Base-by-base conservation (phyloP, 1,140 invertebrate genomes). In the Drosophila eugracilis region DNA sequence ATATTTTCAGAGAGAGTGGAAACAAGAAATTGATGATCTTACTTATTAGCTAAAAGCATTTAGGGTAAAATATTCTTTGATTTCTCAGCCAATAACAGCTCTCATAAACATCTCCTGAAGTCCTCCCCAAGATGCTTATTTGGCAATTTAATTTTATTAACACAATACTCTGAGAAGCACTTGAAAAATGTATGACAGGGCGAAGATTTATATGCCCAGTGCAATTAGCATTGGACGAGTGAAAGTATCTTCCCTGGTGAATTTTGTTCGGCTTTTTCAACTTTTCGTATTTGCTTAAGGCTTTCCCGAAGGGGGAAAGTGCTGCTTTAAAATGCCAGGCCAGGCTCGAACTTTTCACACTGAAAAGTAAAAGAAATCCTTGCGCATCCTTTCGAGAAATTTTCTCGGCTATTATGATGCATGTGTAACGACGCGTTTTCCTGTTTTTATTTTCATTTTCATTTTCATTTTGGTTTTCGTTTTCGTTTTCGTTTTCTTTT, bases 341-440 rank as follows among this genome's bases (percentile, higher is more conserved):
- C 2, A 3, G 34, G 10, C 39, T 44, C 59, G 63, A 73, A 47
- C 15, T 72, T 72, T 58, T 42, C 28, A 21, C 39, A 53, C 55
- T 36, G 45, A 67, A 78, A 78, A n/a, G n/a, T n/a, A n/a, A n/a
- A n/a, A n/a, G n/a, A n/a, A n/a, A 76, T 73, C 67, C 57, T 72
- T 17, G 67, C 57, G 48, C 67, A 74, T 74, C 72, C 60, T 74
- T 75, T 66, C 15, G 17, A 53, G 37, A 34, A 44, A n/a, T 34
- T 60, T 37, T 69, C n/a, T 59, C 34, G 34, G 37, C 66, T 58
- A 78, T 78, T 77, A 66, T 72, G 50, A 65, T 58, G 65, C 66
- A 72, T 77, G 53, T 77, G 53, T 50, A 48, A 26, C 59, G 41
- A 28, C 45, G 26, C 19, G 32, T 60, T 54, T 28, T 21, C 28